Evolutionary conservation across 1,140 invertebrate genomes (phyloP), one percentile per base, ranked within the genome.

Genomic region (Aporrectodea caliginosa): DNA sequence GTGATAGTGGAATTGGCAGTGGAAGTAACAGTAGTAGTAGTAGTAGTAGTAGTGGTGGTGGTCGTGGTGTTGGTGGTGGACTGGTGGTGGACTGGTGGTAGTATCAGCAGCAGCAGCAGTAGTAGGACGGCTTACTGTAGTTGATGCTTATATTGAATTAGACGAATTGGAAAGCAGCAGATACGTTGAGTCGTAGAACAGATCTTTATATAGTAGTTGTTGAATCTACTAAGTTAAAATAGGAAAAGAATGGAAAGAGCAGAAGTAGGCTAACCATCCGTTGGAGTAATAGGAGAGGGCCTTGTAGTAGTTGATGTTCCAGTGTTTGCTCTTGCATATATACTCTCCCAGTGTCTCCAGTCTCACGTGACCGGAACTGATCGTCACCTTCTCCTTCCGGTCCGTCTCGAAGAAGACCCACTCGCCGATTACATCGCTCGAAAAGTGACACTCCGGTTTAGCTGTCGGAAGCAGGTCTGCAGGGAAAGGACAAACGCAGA

Each of bases 241-340:
- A n/a, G n/a, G n/a, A n/a, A n/a, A n/a, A n/a, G n/a, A n/a, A n/a
- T n/a, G n/a, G n/a, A n/a, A n/a, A n/a, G n/a, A n/a, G n/a, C n/a
- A n/a, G n/a, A n/a, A n/a, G n/a, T n/a, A n/a, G n/a, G n/a, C n/a
- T n/a, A n/a, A 73, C 69, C 72, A 81, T 29, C 74, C 58, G 71
- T 78, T 74, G 35, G 12, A 77, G 27, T 77, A 81, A 27, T 29
- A 43, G n/a, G 74, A 79, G 6, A 77, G 32, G 70, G 73, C 35
- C 73, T 79, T 79, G 73, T 70, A 73, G 34, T 74, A 43, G 35
- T 75, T 33, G 35, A 31, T 31, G 14, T 29, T 33, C 78, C 78
- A 79, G 78, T 79, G 78, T 32, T 79, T 79, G 35, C 78, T 75
- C 43, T 79, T 79, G 78, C 78, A 79, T 31, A 79, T 58, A 71